Percentiles rank a stretch among this genome's conserved stretches.
Conservation (phyloP, 2,797 vertebrate species). For the Macrochelys suwanniensis region DNA sequence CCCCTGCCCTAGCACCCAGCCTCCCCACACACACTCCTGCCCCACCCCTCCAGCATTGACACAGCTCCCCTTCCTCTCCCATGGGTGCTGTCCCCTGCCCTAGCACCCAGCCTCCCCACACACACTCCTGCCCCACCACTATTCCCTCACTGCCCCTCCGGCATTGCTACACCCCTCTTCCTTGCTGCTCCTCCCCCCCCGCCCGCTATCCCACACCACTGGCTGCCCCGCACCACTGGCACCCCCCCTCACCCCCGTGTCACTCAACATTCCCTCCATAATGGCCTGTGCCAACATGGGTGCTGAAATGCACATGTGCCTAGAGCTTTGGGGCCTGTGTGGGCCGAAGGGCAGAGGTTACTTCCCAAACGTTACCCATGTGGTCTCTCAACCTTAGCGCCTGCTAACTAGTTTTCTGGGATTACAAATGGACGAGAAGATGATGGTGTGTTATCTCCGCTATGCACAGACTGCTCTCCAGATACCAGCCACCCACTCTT, state of each 20-base stretch:
- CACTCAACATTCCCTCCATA: not conserved
- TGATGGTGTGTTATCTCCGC: not conserved
- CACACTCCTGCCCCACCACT: not conserved
- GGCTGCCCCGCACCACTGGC: not conserved
- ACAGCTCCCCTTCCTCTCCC: too few relatives aligned
- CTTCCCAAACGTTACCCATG: not conserved
- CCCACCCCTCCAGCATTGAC: not conserved
- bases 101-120: too few relatives aligned
- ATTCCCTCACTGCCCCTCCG: not conserved
- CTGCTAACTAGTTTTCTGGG: not conserved
- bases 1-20: too few relatives aligned
- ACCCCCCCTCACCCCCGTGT: not conserved
- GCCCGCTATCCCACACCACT: not conserved
- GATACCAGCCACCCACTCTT: not conserved
- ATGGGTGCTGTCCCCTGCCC: too few relatives aligned
- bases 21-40: too few relatives aligned
- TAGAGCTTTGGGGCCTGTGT: not conserved
- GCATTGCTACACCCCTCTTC: not conserved
- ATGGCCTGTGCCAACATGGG: not conserved
- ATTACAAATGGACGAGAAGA: not conserved
- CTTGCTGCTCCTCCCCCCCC: not conserved
- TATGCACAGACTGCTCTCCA: not conserved
- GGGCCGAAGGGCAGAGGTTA: not conserved
- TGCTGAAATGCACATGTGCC: not conserved
- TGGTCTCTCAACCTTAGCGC: not conserved